Base-by-base conservation (phyloP, 2,888 invertebrate genomes). In the Sarcophaga variegata region DNA sequence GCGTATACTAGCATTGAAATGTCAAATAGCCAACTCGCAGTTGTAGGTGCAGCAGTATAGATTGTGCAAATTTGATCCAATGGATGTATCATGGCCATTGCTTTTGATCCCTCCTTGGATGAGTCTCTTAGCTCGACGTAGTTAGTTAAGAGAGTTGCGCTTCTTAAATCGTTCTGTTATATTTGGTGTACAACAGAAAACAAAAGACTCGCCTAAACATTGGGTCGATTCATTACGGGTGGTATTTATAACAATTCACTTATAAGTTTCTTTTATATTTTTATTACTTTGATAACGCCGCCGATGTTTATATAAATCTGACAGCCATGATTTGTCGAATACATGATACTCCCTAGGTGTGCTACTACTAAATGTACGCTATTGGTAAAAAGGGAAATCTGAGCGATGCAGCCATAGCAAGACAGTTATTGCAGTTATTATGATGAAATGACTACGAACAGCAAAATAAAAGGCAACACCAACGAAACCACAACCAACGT, bases 281-380 rank as follows among this genome's bases (percentile, higher is more conserved):
- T 63, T 64, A 64, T 25, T 54, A 64, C 45, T 64, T 14, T 17
- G 75, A 64, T 25, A 66, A 75, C 25, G 54, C 14, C 14, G 75
- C 75, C 54, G 75, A 49, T 54, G 17, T 66, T 5, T 77, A 88
- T n/a, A 85, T 85, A 4, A 60, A 75, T 59, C 78, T 88, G 83
- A 6, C 81, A 5, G 12, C 47, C 0, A 81, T 75, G 10, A 80
- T 54, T 47, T 78, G 82, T 12, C 20, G 66, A 10, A 4, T 20
- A 20, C 45, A 64, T 11, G 74, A 81, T 10, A 66, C 20, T 14
- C 17, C 14, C n/a, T 4, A 20, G 22, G 63, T 22, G 63, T 70
- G 76, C 77, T 71, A 77, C 85, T 12, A 85, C 82, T 1, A 85
- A 85, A 22, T 59, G 79, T 22, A 12, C 62, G 70, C 25, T 70